Percentiles rank a stretch among this genome's conserved stretches.
phyloP scores from a whole-genome alignment of 2,113 vertebrate genomes.

The Mormyrus iriodes region DNA sequence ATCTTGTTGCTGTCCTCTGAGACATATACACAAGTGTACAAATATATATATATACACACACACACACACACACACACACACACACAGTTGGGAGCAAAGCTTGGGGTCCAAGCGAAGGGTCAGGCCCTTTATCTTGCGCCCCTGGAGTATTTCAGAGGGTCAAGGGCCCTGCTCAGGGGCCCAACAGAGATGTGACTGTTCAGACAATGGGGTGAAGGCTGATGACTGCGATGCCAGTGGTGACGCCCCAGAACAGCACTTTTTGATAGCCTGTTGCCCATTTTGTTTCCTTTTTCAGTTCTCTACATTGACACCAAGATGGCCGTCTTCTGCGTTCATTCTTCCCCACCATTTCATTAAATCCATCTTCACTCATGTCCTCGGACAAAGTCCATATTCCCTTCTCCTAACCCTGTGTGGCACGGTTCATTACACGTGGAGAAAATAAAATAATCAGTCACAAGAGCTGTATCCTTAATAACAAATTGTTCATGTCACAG shows the following conservation, averaged over 20 bases:
- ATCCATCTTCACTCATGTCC: too few relatives aligned
- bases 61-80: background rate
- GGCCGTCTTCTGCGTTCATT: too few relatives aligned
- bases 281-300: background rate
- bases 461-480: conserved; percentile 49
- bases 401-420: background rate
- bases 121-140: background rate
- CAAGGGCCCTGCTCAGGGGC: background rate
- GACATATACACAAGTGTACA: background rate
- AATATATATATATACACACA: too few relatives aligned
- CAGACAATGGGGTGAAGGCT: background rate
- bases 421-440: background rate
- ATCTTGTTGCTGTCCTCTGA: background rate
- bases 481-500: conserved; percentile 52
- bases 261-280: background rate
- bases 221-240: background rate
- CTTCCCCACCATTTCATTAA: too few relatives aligned
- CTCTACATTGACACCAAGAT: background rate
- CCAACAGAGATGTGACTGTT: background rate
- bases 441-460: conserved; percentile 19
- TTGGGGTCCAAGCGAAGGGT: background rate
- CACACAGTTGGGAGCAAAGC: background rate
- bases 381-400: background rate
- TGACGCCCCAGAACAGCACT: background rate
- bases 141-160: background rate